Evolutionary conservation across 2,113 vertebrate genomes (phyloP).

Genomic region (Falcunculus frontatus): DNA sequence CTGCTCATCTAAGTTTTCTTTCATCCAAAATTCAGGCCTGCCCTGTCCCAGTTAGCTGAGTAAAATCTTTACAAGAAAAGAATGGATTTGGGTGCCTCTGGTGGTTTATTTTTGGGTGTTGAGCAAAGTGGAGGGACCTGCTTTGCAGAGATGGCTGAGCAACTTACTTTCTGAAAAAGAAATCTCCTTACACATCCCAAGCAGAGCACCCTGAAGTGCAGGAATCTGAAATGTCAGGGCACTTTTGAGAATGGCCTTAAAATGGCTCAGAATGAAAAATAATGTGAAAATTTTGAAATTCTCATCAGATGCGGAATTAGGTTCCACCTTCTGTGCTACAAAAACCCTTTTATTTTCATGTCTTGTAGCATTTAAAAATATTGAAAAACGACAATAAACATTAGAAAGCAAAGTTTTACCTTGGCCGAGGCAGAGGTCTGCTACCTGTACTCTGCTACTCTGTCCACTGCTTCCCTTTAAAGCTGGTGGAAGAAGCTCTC

Average conservation of each 20-base stretch:
- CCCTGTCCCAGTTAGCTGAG: slow-evolving; percentile 33
- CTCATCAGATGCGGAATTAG: background rate
- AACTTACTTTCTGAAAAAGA: background rate
- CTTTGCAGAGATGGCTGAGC: background rate
- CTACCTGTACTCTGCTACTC: background rate
- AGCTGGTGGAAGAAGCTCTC: background rate
- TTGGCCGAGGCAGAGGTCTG: background rate
- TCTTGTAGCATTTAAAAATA: background rate
- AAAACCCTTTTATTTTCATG: background rate
- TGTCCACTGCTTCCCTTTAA: background rate
- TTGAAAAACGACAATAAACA: background rate
- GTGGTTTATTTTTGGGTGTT: background rate
- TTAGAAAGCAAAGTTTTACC: background rate
- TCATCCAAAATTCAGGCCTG: slow-evolving; percentile 55
- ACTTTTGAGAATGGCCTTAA: background rate
- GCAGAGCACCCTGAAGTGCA: background rate
- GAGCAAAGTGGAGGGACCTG: background rate
- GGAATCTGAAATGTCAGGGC: background rate
- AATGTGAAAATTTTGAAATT: background rate
- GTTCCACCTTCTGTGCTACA: background rate
- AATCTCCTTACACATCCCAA: background rate
- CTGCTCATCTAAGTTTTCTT: slow-evolving; percentile 53
- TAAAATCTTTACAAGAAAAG: slow-evolving; percentile 24
- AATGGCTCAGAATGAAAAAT: background rate
- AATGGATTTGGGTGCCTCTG: background rate